phyloP scores from a whole-genome alignment of 2,113 vertebrate genomes.

The Malurus cyaneus region DNA sequence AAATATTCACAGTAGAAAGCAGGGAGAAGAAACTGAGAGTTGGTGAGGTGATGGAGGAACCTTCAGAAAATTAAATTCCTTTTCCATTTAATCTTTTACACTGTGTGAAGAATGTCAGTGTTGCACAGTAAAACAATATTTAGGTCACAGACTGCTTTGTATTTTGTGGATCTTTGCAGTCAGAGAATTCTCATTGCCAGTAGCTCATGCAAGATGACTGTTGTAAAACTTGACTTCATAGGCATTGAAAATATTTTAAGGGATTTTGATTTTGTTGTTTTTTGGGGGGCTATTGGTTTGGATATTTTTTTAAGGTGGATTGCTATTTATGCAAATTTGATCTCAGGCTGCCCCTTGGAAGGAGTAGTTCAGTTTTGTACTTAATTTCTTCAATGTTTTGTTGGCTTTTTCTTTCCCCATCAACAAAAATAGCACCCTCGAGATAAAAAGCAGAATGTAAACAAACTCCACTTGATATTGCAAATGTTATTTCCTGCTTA shows the following conservation, averaged over 20 bases:
- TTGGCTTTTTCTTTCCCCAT: background rate
- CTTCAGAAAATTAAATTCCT: background rate
- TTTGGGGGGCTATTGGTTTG: background rate
- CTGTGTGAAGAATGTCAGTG: background rate
- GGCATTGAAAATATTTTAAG: background rate
- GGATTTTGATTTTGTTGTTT: background rate
- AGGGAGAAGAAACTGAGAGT: background rate
- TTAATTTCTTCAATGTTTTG: background rate
- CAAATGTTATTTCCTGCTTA: background rate
- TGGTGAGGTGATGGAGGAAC: background rate
- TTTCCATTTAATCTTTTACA: slow-evolving; percentile 6
- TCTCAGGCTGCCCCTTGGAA: background rate
- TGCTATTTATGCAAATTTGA: background rate
- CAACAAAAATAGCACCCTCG: background rate
- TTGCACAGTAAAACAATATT: background rate
- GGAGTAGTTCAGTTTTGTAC: background rate
- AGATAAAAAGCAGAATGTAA: background rate
- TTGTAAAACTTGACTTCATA: background rate
- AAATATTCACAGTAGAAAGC: background rate
- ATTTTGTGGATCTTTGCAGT: background rate
- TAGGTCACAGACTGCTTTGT: background rate
- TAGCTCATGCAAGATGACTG: background rate
- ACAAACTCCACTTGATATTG: background rate
- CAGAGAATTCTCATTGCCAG: background rate
- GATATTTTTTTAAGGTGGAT: background rate